Evolutionary conservation across 2,888 invertebrate genomes (phyloP), one percentile per base, ranked within the genome.

Genomic region (Drymonia ruficornis): DNA sequence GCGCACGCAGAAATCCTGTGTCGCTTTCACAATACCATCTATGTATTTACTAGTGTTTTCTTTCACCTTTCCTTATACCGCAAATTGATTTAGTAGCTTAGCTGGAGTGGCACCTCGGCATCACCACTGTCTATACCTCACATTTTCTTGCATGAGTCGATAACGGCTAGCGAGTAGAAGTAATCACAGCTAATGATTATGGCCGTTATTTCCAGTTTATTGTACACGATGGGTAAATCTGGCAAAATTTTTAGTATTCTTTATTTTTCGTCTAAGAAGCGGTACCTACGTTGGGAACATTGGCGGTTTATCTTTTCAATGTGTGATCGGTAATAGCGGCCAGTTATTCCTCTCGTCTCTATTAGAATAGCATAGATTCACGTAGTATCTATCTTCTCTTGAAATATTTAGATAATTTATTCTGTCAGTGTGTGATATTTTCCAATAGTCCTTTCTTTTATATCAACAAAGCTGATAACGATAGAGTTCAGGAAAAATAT

Each of bases 191-290:
- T 82, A 76, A 74, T 62, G 62, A 75, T 67, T 70, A 82, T 90
- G 91, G 91, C 91, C 91, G 91, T 91, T 92, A 92, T 91, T 91
- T 86, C 90, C 90, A 77, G 67, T 74, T 72, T 67, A 65, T 63
- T 68, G 63, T 78, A 76, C 71, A 71, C 63, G 61, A 69, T 76
- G 80, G 89, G 91, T 90, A 89, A 89, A 89, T 89, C 91, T 90
- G 91, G 91, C 91, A 89, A 91, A 92, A 91, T 90, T 88, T 59
- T 76, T n/a, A n/a, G n/a, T n/a, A 70, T 86, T 84, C 65, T 72
- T 63, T 72, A 57, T 57, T 55, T 65, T 67, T 67, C 58, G 70
- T 70, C 67, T 76, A 72, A 69, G 69, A 75, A 72, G 78, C 78
- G 81, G 77, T 80, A n/a, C n/a, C n/a, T n/a, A 67, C 72, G 61